Evolutionary conservation across 2,113 vertebrate genomes (phyloP), one percentile per base, ranked within the genome.

Genomic region (Oxyruncus cristatus): DNA sequence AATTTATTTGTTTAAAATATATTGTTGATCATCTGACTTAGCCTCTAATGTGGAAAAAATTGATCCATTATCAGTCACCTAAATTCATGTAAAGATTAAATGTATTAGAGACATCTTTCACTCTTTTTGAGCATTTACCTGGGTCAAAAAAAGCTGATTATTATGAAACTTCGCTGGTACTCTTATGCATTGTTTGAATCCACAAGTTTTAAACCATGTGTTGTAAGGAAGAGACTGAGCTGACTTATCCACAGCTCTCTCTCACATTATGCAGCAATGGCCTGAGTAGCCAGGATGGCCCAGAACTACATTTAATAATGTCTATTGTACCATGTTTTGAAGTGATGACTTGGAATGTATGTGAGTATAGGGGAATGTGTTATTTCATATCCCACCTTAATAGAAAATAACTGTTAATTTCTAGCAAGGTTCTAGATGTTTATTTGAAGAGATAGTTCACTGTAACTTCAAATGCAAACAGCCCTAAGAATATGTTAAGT

Each of bases 1-100:
- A 70, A 92, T 84, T 37, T 85, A 94, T 82, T 93, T 91, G 22
- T 78, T 71, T 90, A 87, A 87, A 95, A 92, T 94, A 84, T 19
- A 93, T 68, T 56, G 50, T 93, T 87, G 42, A 42, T 76, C 10
- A 62, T 56, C 32, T 67, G 63, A 44, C 16, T 74, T 59, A 56
- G 21, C 14, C 66, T 75, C 15, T 41, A 30, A 55, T 80, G 35
- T 47, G 63, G 14, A 87, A 84, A 74, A 81, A 49, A 41, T 33
- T 8, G 2, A 33, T 42, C 30, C 80, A 65, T 46, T 68, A 56
- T 28, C 33, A n/a, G 11, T 53, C 8, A 74, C 39, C n/a, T 74
- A 15, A 33, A 41, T 20, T 65, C 24, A n/a, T 33, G 3, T 23
- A 67, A 88, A 75, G 11, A 78, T 55, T 65, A 46, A 56, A 68